phyloP scores from a whole-genome alignment of 2,888 invertebrate genomes.

The Pheosia gnoma region DNA sequence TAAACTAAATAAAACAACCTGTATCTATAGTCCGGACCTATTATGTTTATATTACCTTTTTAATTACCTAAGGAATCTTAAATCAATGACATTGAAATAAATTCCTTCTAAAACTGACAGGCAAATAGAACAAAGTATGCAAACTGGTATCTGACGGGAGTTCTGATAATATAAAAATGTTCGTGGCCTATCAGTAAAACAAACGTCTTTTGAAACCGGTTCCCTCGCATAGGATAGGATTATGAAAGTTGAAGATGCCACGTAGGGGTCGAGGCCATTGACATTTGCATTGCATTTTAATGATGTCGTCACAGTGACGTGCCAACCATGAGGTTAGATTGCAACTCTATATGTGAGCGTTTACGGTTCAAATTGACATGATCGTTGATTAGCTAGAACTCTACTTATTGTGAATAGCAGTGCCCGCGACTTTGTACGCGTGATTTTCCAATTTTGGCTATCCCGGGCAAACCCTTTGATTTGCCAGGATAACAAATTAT shows the following conservation, averaged over 20 bases:
- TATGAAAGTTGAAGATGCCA: constrained; percentile 8
- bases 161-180: not conserved
- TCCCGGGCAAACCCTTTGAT: too few relatives aligned
- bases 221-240: constrained; percentile 3
- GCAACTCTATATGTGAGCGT: not conserved
- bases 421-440: too few relatives aligned
- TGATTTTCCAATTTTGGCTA: too few relatives aligned
- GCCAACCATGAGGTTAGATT: not conserved
- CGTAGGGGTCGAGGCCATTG: constrained; percentile 7
- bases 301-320: not conserved
- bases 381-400: not conserved
- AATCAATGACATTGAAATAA: too few relatives aligned
- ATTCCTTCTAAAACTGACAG: too few relatives aligned
- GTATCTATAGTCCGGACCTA: too few relatives aligned
- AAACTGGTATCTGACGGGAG: not conserved
- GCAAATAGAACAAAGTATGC: not conserved
- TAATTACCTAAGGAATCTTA: too few relatives aligned
- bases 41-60: too few relatives aligned
- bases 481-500: too few relatives aligned
- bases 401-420: too few relatives aligned
- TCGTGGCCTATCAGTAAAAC: not conserved
- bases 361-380: not conserved
- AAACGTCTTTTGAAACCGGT: constrained; percentile 1
- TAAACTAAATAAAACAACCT: not conserved
- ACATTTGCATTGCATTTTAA: constrained; percentile 5